Evolutionary conservation across 2,797 vertebrate species (phyloP), one percentile per base, ranked within the genome.

Genomic region (Chrysocyon brachyurus): DNA sequence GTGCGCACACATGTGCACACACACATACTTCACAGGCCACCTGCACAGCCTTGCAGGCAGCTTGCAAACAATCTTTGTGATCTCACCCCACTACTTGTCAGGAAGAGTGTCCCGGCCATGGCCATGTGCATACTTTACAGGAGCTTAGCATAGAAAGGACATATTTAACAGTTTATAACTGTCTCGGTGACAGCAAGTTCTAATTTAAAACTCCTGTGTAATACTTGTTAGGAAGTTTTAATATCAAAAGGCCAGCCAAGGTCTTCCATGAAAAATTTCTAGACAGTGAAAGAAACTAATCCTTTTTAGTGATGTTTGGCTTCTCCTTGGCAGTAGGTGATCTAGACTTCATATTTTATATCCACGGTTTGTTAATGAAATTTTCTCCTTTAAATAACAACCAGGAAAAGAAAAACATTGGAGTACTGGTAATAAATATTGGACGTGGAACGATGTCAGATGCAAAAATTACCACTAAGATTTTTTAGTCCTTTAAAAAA

Each of bases 151-250:
- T 98, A 96, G 94, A 96, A 98, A 98, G 97, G 98, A 98, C 98
- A 93, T 98, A 98, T 98, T 99, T 98, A 98, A 99, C 95, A 98
- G 98, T 99, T 98, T 99, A 98, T 98, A 99, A 98, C 98, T 98
- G 98, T 99, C 98, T 98, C 92, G 75, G 96, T 99, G 99, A 99
- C 98, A 99, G 98, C 98, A 93, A 98, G 98, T 98, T 98, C 98
- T 99, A 99, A 99, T 99, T 99, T 98, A 98, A 98, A 98, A 99
- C 98, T 98, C 98, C 98, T 98, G 97, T 99, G 98, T 98, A 98
- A 98, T 98, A 98, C 98, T 99, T 98, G 98, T 99, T 99, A 98
- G 98, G 98, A 99, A 98, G 98, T 99, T 98, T 99, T 99, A 98
- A 99, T 99, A 98, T 98, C 98, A 98, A 98, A 98, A 99, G 98